Evolutionary conservation across 2,797 vertebrate genomes (phyloP).

Genomic region (Crenuchus spilurus): DNA sequence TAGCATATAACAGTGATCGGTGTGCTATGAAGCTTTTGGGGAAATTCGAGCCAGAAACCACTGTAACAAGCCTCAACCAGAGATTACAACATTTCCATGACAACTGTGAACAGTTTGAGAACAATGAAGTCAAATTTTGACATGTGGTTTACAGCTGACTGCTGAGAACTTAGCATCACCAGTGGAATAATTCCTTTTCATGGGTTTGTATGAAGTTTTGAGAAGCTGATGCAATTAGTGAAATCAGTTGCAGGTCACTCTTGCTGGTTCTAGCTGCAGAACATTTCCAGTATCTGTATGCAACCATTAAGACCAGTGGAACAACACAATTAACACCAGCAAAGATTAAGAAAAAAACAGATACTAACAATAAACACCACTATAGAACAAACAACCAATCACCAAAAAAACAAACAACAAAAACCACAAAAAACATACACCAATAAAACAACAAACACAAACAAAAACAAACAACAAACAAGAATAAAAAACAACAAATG

Average conservation of each 20-base stretch:
- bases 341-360: neutral
- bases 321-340: too few relatives aligned
- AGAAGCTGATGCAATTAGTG: neutral
- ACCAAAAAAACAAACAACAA: neutral
- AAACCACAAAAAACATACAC: too few relatives aligned
- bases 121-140: conserved; percentile 17
- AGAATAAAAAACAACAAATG: too few relatives aligned
- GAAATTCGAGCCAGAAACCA: neutral
- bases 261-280: neutral
- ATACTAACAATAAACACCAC: neutral
- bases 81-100: conserved; percentile 50
- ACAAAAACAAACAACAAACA: too few relatives aligned
- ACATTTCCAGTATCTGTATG: neutral
- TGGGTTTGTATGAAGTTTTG: neutral
- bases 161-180: neutral
- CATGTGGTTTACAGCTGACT: neutral
- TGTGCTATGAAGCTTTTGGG: conserved; percentile 1
- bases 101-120: conserved; percentile 38
- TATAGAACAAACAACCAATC: conserved; percentile 35
- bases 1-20: conserved; percentile 10
- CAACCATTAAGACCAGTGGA: too few relatives aligned
- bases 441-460: too few relatives aligned
- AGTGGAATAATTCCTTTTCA: neutral
- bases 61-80: conserved; percentile 10
- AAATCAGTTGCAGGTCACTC: too few relatives aligned